phyloP scores from a whole-genome alignment of 2,888 invertebrate genomes.

The Orthosia gothica region DNA sequence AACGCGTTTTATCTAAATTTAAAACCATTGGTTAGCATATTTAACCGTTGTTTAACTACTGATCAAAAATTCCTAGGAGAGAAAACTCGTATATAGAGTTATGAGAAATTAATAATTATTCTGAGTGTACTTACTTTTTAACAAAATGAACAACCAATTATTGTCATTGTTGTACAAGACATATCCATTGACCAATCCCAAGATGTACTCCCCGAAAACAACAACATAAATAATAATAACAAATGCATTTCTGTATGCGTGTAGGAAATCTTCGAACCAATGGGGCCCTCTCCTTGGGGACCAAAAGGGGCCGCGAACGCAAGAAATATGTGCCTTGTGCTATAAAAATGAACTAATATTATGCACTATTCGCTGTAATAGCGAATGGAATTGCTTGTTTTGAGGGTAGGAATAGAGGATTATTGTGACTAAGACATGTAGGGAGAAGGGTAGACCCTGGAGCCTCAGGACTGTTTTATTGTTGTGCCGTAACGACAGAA shows the following conservation, averaged over 20 bases:
- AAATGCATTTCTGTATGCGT: constrained; percentile 83
- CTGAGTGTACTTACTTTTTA: not conserved
- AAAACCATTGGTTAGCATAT: too few relatives aligned
- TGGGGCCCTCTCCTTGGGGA: constrained; percentile 82
- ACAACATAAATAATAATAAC: constrained; percentile 80
- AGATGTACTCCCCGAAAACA: constrained; percentile 8
- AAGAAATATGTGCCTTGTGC: constrained; percentile 81
- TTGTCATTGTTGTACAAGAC: not conserved
- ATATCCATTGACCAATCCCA: not conserved
- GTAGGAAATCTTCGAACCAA: constrained; percentile 68
- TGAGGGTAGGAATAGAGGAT: constrained; percentile 15
- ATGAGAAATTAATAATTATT: too few relatives aligned
- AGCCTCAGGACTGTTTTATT: not conserved
- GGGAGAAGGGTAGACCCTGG: not conserved
- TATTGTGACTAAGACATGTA: constrained; percentile 15
- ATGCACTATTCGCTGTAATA: constrained; percentile 85
- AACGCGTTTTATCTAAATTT: too few relatives aligned
- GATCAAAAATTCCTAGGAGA: too few relatives aligned
- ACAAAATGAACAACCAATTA: too few relatives aligned
- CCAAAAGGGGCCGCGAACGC: constrained; percentile 71
- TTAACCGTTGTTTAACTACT: too few relatives aligned
- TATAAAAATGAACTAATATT: constrained; percentile 89
- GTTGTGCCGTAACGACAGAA: not conserved
- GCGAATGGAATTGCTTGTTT: constrained; percentile 54
- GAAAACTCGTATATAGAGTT: too few relatives aligned